These are phyloP conservation scores for Sphyrna mokarran DNA, from an alignment of 2,113 vertebrate genomes.

Conservation along the genomic window DNA sequence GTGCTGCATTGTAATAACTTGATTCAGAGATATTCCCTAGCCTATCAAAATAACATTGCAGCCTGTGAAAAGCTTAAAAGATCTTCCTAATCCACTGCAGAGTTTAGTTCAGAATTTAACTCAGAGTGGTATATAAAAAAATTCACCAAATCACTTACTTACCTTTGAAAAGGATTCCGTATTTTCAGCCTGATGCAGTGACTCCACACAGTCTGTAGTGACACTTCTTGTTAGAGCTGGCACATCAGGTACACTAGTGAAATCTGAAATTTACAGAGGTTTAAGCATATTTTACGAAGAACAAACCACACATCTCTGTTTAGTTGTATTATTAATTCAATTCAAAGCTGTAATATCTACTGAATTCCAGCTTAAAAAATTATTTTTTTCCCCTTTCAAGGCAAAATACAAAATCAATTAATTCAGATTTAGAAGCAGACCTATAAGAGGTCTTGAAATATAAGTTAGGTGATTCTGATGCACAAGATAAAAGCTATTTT, in stretches of 20 bases:
- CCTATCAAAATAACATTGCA: background rate
- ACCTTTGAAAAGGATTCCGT: constrained; percentile 59
- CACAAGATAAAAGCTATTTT: background rate
- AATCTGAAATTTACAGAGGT: constrained; percentile 53
- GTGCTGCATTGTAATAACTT: background rate
- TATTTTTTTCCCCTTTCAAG: background rate
- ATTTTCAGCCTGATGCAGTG: constrained; percentile 49
- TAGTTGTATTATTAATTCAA: background rate
- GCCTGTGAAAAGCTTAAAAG: background rate
- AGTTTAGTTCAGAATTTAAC: background rate
- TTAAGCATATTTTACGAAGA: background rate
- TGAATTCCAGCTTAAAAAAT: background rate
- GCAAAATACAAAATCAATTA: background rate
- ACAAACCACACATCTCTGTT: background rate
- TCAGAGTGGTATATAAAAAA: too few relatives aligned
- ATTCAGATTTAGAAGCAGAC: background rate
- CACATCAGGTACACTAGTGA: constrained; percentile 64
- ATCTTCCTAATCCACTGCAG: background rate
- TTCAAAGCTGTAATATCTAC: background rate
- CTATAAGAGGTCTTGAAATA: background rate
- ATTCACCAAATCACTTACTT: constrained; percentile 42
- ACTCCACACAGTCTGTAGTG: constrained; percentile 61
- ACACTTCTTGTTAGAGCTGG: constrained; percentile 60
- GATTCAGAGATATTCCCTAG: background rate
- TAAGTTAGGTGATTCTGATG: background rate